Evolutionary conservation across 2,797 vertebrate species (phyloP), one percentile per base, ranked within the genome.

Genomic region (Micromesistius poutassou): DNA sequence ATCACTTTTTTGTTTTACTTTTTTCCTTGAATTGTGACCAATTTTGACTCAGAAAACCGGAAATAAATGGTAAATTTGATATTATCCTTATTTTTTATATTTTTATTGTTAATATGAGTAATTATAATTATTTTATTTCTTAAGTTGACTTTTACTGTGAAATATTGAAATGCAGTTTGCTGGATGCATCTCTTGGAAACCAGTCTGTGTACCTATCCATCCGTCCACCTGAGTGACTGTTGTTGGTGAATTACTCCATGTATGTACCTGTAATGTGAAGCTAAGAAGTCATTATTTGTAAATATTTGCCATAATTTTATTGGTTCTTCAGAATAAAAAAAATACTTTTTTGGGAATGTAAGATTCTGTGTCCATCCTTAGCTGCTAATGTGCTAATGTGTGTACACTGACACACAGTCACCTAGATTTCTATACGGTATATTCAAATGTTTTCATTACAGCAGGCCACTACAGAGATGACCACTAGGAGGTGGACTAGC

Each of bases 231-330:
- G 96, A 97, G 97, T 98, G 98, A 96, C 94, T 98, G 96, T 97
- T 96, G 94, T 95, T 96, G 96, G 97, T 99, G 97, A 94, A 96
- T 95, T 96, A 96, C 95, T 89, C 93, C 93, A 95, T 96, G 96
- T 96, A 96, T 96, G 97, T 98, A 97, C 95, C 95, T 95, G 97
- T 98, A 97, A 97, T 96, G 97, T 99, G 97, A 98, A 94, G 91
- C 91, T 91, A 93, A 94, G 89, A 94, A 94, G 96, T 98, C 97
- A 99, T 97, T 98, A 98, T 99, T 98, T 99, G 98, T 98, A 99
- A 99, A 99, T 99, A 98, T 96, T 98, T 96, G 94, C 96, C 95
- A 99, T 98, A 98, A 99, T 98, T 98, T 98, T 98, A 99, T 98
- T 98, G 95, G 96, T 98, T 97, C 95, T 94, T 96, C 96, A 93